Evolutionary conservation across 2,797 vertebrate species (phyloP), one percentile per base, ranked within the genome.

Genomic region (Coccyzus lansbergi): DNA sequence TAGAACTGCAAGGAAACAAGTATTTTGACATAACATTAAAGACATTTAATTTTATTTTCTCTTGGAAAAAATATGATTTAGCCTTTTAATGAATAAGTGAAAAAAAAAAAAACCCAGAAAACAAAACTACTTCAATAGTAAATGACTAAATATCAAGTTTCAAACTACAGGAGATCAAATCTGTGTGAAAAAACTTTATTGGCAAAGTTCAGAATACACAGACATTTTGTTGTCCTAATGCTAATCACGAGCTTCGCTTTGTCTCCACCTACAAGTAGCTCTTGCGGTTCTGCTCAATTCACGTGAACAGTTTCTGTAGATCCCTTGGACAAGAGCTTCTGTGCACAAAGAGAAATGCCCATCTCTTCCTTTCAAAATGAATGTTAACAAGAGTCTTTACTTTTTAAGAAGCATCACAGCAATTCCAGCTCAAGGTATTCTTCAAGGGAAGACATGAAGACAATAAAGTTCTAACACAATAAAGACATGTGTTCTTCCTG

Each of bases 41-140:
- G 33, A 76, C 2, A 21, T 55, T 94, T 91, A 78, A 86, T 94
- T 94, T 86, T 91, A 87, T 94, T 94, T 87, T 70, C 58, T 81
- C 83, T 63, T 38, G 17, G 25, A 40, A 20, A 22, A 42, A 28
- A 25, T 26, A 38, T 8, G 4, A 71, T 34, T 76, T 34, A 52
- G 13, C 60, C 38, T 48, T 81, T 78, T 55, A 83, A 29, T 33
- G 16, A 88, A 13, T 19, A 79, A 0, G 34, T 8, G 21, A 70
- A 29, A 29, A 53, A 53, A 88, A 29, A 70, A 29, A 29, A 53
- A 53, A 88, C 29, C 46, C 71, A 17, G 60, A 68, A n/a, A 55
- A 17, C 14, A 90, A 71, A 34, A 60, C 51, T 33, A 63, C 20
- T 86, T 82, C 59, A 63, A 0, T 4, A 33, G 15, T 56, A 49